Evolutionary conservation across 2,113 vertebrate species (phyloP).

Genomic region (Sterrhoptilus dennistouni): DNA sequence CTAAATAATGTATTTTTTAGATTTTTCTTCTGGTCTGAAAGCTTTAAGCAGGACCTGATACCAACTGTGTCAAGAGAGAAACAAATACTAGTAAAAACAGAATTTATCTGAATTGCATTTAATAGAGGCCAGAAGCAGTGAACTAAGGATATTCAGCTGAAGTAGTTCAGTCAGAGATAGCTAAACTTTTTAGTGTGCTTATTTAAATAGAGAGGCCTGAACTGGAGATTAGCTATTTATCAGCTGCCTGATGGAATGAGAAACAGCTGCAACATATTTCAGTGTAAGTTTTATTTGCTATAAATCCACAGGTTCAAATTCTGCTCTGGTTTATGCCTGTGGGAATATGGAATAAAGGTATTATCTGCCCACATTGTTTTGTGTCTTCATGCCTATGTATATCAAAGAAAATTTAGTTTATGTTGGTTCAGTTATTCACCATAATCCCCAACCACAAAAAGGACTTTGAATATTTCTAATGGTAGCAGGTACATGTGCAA

Average conservation of each 20-base stretch:
- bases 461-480: neutral
- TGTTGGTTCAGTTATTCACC: neutral
- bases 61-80: neutral
- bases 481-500: neutral
- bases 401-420: neutral
- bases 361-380: neutral
- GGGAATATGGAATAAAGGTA: neutral
- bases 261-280: slow-evolving; percentile 43
- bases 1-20: neutral
- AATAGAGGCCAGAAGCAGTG: slow-evolving; percentile 29
- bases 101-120: slow-evolving; percentile 47
- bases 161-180: slow-evolving; percentile 57
- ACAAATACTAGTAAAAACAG: slow-evolving; percentile 9
- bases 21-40: neutral
- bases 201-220: slow-evolving; percentile 57
- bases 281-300: slow-evolving; percentile 3
- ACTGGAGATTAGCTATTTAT: slow-evolving; percentile 63
- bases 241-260: slow-evolving; percentile 46
- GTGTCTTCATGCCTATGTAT: neutral
- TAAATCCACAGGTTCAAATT: slow-evolving; percentile 13
- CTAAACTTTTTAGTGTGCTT: slow-evolving; percentile 40
- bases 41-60: neutral
- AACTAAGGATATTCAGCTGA: slow-evolving; percentile 38
- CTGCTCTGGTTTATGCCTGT: neutral
- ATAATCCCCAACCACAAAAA: neutral